Evolutionary conservation across 2,797 vertebrate species (phyloP).

Genomic region (Phrynocephalus guinanensis): DNA sequence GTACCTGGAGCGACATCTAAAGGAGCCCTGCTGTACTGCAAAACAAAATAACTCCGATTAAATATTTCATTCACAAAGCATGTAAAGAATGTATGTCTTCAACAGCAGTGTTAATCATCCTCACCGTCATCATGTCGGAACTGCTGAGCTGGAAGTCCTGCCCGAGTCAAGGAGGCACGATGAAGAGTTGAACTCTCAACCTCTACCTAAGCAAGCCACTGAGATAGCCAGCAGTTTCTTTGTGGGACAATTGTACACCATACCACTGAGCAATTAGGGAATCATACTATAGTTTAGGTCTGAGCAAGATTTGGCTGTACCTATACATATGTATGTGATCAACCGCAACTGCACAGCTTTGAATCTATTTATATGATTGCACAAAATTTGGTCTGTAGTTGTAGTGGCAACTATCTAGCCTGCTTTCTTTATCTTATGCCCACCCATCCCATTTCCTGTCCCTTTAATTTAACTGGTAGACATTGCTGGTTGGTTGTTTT

Average conservation of each 20-base stretch:
- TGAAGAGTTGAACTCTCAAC: too few relatives aligned
- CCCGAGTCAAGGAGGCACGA: too few relatives aligned
- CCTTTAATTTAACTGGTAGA: not conserved
- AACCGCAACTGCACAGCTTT: too few relatives aligned
- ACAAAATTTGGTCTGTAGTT: not conserved
- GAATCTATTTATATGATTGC: too few relatives aligned
- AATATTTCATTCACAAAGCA: not conserved
- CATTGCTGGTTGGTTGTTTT: not conserved
- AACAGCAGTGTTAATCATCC: not conserved
- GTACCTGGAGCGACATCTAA: conserved; percentile 11
- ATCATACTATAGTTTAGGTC: not conserved
- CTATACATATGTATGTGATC: not conserved
- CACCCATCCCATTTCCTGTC: too few relatives aligned
- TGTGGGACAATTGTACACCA: not conserved
- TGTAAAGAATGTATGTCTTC: not conserved
- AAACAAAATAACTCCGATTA: not conserved
- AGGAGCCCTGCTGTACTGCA: not conserved
- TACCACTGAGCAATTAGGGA: not conserved
- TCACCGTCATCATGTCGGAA: too few relatives aligned
- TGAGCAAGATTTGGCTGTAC: not conserved
- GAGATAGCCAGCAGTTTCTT: not conserved
- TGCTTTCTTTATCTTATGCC: too few relatives aligned
- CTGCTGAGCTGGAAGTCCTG: too few relatives aligned
- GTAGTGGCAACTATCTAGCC: not conserved
- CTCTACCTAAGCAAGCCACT: not conserved